Evolutionary conservation across 2,888 invertebrate genomes (phyloP), one percentile per base, ranked within the genome.

Genomic region (Melanchra persicariae): DNA sequence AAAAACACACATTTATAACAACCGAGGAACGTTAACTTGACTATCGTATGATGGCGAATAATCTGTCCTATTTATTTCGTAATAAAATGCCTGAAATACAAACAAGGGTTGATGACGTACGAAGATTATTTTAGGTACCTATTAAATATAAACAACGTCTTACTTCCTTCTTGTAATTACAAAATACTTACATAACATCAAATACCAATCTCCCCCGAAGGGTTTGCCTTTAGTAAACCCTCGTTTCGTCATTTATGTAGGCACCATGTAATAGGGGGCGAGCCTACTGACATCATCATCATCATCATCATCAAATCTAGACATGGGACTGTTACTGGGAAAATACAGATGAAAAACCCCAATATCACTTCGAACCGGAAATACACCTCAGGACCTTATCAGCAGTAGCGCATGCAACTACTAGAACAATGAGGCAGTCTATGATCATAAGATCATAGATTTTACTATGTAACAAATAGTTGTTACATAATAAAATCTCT

Each of bases 1-100:
- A 45, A 47, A 45, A 65, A 70, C 69, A 62, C 45, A 76, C 69
- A 61, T 78, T 54, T 74, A 52, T 74, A 72, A 60, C 57, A 58
- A 60, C 45, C 4, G 26, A 34, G 40, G n/a, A 47, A 30, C 37
- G 43, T 58, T 24, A 66, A 51, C 57, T 64, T 70, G 55, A 52
- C 22, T 60, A 40, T 24, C 30, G 17, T 60, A 43, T 72, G 19
- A 76, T 64, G 52, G 55, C 30, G 40, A 70, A 63, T 69, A 66
- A 66, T 82, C 51, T 77, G 24, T 55, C 24, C 9, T 72, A 72
- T 70, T 60, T 82, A 67, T 6, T 22, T 51, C 57, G 52, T 52
- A 26, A 52, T 26, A 26, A 24, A 67, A 75, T 49, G 51, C 47
- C 30, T 63, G 59, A 55, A 71, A 68, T 52, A 67, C 22, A 45